A percentile compares a stretch with the other conserved stretches of the same genome.
Evolutionary conservation across 2,113 vertebrate species (phyloP).

Genomic region (Myotis yumanensis): DNA sequence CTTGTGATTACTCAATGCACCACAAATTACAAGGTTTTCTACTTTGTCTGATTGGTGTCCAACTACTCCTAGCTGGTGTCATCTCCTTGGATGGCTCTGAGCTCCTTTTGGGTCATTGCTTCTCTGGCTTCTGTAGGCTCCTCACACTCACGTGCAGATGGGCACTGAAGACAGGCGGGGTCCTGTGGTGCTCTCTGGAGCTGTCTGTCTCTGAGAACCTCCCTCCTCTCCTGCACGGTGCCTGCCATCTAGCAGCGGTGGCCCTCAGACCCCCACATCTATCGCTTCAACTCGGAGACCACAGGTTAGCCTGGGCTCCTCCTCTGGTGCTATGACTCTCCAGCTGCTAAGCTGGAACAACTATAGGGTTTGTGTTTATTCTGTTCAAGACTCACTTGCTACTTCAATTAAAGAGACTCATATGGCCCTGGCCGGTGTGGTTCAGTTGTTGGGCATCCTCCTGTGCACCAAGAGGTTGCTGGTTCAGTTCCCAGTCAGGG

Average conservation of each 20-base stretch:
- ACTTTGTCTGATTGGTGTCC: neutral
- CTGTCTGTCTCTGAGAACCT: neutral
- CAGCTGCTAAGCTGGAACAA: neutral
- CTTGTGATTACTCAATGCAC: neutral
- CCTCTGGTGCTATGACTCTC: neutral
- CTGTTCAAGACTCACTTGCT: too few relatives aligned
- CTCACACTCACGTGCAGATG: neutral
- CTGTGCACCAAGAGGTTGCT: too few relatives aligned
- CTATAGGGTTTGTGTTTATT: too few relatives aligned
- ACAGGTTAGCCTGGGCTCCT: neutral
- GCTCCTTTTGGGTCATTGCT: neutral
- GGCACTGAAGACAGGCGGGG: neutral
- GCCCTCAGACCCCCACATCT: neutral
- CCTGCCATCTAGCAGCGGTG: neutral
- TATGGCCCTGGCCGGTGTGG: too few relatives aligned
- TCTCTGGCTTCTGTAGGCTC: neutral
- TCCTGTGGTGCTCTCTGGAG: neutral
- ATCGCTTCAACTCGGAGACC: neutral
- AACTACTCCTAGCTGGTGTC: neutral
- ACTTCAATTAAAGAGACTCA: too few relatives aligned
- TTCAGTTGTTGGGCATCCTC: too few relatives aligned
- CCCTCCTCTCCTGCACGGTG: neutral
- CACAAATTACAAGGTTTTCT: neutral
- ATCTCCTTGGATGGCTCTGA: neutral
- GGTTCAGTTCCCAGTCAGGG: too few relatives aligned